Conservation (phyloP, 2,888 invertebrate genomes). For the Spatulosminthurus flaviceps region DNA sequence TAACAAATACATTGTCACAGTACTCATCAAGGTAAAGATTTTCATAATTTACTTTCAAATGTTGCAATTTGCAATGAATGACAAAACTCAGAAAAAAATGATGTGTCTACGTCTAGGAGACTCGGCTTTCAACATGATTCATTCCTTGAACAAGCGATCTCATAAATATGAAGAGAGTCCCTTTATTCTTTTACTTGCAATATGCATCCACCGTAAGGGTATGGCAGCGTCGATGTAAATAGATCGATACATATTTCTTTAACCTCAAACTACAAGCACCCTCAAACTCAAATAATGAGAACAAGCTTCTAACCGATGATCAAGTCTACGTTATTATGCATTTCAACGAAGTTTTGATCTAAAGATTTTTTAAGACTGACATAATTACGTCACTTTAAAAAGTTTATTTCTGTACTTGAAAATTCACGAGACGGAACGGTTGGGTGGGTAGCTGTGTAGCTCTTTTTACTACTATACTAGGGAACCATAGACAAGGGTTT, state of each 20-base stretch:
- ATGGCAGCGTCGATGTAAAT: too few relatives aligned
- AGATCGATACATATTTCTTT: too few relatives aligned
- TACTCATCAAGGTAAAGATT: neutral
- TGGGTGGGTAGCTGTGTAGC: constrained; percentile 5
- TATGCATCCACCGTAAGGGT: too few relatives aligned
- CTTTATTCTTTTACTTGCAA: too few relatives aligned
- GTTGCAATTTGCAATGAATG: constrained; percentile 12
- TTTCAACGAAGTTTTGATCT: neutral
- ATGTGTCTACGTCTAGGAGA: too few relatives aligned
- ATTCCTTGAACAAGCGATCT: neutral
- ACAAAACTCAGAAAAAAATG: neutral
- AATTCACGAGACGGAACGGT: constrained; percentile 19
- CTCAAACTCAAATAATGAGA: neutral
- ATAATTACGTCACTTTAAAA: constrained; percentile 11
- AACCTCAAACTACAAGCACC: neutral
- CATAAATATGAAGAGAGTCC: neutral
- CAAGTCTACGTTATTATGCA: neutral
- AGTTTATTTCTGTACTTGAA: constrained; percentile 18
- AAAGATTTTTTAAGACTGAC: neutral
- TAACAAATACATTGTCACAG: too few relatives aligned
- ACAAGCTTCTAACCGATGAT: neutral
- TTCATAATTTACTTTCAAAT: neutral
- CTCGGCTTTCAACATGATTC: neutral
- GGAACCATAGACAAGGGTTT: neutral
- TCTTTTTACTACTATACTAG: neutral